Percentiles rank a stretch among this genome's conserved stretches.
Evolutionary conservation across 2,797 vertebrate genomes (phyloP).

Genomic region (Aeoliscus strigatus): DNA sequence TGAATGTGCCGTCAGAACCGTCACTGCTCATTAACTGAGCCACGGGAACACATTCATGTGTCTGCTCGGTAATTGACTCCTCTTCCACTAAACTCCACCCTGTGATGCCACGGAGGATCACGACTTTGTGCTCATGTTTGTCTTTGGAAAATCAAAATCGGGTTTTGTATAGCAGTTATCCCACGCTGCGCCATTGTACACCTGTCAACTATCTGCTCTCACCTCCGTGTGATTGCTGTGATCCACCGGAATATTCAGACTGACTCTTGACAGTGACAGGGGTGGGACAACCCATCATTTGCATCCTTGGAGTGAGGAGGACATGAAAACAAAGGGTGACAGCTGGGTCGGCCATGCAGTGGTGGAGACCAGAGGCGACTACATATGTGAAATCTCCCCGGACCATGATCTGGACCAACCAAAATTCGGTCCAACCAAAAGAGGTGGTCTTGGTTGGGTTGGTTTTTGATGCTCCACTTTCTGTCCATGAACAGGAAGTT

Average conservation of each 20-base stretch:
- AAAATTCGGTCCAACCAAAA: no score
- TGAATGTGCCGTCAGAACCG: slow-evolving; percentile 25
- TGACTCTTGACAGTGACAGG: slow-evolving; percentile 12
- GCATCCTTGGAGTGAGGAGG: slow-evolving; percentile 2
- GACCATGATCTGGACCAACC: no score
- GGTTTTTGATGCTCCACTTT: no score
- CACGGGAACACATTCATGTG: slow-evolving; percentile 5
- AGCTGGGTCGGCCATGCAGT: slow-evolving; percentile 3
- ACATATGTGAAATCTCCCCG: no score
- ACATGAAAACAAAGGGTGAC: neutral
- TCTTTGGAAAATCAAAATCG: slow-evolving; percentile 33
- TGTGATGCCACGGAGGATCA: slow-evolving; percentile 1
- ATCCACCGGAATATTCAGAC: slow-evolving; percentile 8
- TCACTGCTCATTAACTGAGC: slow-evolving; percentile 30
- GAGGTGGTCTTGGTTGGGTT: no score
- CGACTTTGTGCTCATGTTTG: slow-evolving; percentile 17
- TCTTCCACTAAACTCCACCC: slow-evolving; percentile 5
- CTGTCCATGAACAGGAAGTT: no score
- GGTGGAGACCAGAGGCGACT: no score
- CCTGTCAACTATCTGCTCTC: slow-evolving; percentile 12
- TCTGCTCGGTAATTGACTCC: slow-evolving; percentile 10
- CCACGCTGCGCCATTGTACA: slow-evolving; percentile 7
- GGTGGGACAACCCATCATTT: slow-evolving; percentile 19
- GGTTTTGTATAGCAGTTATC: slow-evolving; percentile 15
- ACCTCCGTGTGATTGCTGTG: slow-evolving; percentile 20